These are phyloP conservation scores for Stenodera caucasica DNA, from an alignment of 2,888 invertebrate species.

Conservation along the genomic window DNA sequence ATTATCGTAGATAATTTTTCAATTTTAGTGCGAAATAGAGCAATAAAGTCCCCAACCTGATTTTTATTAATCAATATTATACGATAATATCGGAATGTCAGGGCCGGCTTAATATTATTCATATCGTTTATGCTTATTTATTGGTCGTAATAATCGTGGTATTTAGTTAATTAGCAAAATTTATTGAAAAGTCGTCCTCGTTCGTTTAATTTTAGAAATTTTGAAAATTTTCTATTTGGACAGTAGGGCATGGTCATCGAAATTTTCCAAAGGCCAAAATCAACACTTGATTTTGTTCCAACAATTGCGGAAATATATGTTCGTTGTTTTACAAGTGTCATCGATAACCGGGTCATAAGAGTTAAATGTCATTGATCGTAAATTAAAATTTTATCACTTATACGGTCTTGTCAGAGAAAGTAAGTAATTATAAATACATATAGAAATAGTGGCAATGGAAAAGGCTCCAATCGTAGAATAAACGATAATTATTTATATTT, in stretches of 20 bases:
- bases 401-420: slow-evolving; percentile 42
- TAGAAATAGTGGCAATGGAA: slow-evolving; percentile 42
- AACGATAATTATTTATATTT: slow-evolving; percentile 42
- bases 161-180: background rate
- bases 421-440: slow-evolving; percentile 44
- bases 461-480: slow-evolving; percentile 38
- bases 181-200: too few species aligned
- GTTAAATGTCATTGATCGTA: slow-evolving; percentile 49
- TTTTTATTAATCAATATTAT: background rate
- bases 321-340: slow-evolving; percentile 43
- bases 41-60: background rate
- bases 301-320: slow-evolving; percentile 41
- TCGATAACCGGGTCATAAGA: slow-evolving; percentile 46
- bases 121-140: too few species aligned
- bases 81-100: background rate
- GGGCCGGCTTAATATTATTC: too few species aligned
- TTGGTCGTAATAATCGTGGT: background rate
- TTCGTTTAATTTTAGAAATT: too few species aligned
- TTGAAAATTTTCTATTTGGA: too few species aligned
- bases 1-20: background rate
- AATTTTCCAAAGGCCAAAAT: background rate
- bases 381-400: slow-evolving; percentile 47
- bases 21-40: background rate
- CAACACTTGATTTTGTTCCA: background rate
- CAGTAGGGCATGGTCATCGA: too few species aligned